These are phyloP conservation scores for Vulpes ferrilata DNA, from an alignment of 2,113 vertebrate genomes.

Conservation along the genomic window DNA sequence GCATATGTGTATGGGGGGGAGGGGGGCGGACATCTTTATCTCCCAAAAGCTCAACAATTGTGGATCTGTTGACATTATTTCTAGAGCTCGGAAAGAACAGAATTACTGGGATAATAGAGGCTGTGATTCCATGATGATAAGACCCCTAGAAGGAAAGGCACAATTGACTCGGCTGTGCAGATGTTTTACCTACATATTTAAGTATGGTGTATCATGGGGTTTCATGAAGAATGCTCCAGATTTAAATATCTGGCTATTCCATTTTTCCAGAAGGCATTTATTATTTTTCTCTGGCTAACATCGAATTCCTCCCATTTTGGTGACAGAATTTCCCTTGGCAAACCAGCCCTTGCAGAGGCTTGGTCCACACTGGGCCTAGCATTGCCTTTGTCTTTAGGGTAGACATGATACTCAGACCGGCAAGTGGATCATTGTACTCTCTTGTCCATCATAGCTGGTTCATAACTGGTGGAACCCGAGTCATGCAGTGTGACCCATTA, in stretches of 20 bases:
- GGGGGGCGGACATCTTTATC: neutral
- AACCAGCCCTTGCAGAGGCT: neutral
- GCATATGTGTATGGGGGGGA: neutral
- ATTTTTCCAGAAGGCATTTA: neutral
- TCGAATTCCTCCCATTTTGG: neutral
- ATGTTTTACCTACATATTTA: neutral
- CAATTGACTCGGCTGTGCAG: neutral
- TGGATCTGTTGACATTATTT: constrained; percentile 34
- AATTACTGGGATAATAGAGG: neutral
- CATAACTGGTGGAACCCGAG: neutral
- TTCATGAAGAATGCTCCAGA: neutral
- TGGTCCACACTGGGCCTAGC: neutral
- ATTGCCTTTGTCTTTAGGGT: neutral
- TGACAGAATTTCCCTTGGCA: constrained; percentile 25
- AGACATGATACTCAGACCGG: neutral
- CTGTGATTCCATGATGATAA: neutral
- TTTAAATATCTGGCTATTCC: neutral
- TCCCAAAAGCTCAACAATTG: neutral
- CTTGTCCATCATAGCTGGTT: neutral
- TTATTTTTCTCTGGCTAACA: neutral
- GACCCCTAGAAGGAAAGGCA: neutral
- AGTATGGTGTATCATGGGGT: neutral
- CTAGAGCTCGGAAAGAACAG: neutral
- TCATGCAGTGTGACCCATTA: neutral
- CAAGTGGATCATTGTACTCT: neutral